Evolutionary conservation across 2,113 vertebrate genomes (phyloP), one percentile per base, ranked within the genome.

Genomic region (Cyprinodon variegatus): DNA sequence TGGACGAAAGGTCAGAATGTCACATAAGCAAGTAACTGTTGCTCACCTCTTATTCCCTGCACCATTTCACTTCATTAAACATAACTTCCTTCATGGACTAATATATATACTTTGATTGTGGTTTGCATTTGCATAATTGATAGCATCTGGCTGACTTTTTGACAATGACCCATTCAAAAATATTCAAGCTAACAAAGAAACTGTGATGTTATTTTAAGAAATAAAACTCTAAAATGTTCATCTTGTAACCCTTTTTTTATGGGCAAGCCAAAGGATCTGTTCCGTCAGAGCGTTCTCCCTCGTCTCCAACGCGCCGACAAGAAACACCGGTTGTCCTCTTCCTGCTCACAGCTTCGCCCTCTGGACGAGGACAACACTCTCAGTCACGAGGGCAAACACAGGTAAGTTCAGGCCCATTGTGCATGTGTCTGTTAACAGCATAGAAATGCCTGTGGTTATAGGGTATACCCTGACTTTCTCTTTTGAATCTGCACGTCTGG

Each of bases 231-330:
- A 41, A 41, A 17, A 57, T 57, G 6, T 57, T 57, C 6, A n/a
- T n/a, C 20, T n/a, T 57, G 50, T 20, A 57, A 57, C 50, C 2
- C 17, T 84, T 64, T 74, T 14, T 43, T 57, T 20, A 78, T 91
- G 92, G 88, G 84, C 76, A 91, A 83, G 69, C 83, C 86, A 4
- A 90, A 86, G 64, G 91, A 93, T 65, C 76, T 94, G 46, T 94
- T 94, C 73, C 94, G 94, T 62, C 92, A 93, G 40, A 94, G 89
- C 40, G 79, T 95, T 15, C 71, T 94, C 72, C 94, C 91, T 22
- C 91, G 90, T 64, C 88, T 94, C 50, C 89, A 91, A 20, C 92
- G 90, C 0, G 69, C 76, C 9, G 91, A 93, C 78, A 91, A 79
- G 37, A 84, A 85, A 38, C 72, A 88, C 3, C 81, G 83, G 22